Conservation (phyloP, 2,113 vertebrate species). For the Acrocephalus arundinaceus region DNA sequence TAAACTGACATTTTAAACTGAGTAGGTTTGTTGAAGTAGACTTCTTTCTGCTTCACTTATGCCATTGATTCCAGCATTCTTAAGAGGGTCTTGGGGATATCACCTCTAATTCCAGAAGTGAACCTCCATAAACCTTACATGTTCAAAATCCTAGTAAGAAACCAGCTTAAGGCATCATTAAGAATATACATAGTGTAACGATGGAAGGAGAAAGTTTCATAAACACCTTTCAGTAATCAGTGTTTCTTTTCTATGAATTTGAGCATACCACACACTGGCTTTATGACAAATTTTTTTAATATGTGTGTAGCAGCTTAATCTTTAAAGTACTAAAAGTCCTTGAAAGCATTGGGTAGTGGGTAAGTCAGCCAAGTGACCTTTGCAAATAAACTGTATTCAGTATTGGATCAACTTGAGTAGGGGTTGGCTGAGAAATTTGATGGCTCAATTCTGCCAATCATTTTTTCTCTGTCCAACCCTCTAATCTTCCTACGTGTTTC, state of each 20-base stretch:
- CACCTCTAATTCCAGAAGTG: neutral
- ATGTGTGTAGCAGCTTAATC: neutral
- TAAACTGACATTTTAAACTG: neutral
- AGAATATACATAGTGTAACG: neutral
- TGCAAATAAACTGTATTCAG: neutral
- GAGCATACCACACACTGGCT: neutral
- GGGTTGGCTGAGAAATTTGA: neutral
- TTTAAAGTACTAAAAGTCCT: neutral
- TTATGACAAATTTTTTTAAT: neutral
- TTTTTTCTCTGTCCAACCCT: neutral
- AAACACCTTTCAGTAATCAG: neutral
- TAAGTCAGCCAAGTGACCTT: neutral
- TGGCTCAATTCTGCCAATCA: neutral
- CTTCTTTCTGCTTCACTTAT: neutral
- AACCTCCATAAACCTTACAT: neutral
- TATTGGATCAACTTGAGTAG: neutral
- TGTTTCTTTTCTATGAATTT: neutral
- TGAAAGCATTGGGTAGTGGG: neutral
- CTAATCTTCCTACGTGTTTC: neutral
- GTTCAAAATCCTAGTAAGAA: neutral
- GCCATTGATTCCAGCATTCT: neutral
- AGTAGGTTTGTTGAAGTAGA: neutral
- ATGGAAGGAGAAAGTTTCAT: neutral
- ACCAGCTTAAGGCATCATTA: neutral
- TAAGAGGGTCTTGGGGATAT: accelerated